phyloP scores from a whole-genome alignment of 1,140 invertebrate genomes.

The Hestina assimilis region DNA sequence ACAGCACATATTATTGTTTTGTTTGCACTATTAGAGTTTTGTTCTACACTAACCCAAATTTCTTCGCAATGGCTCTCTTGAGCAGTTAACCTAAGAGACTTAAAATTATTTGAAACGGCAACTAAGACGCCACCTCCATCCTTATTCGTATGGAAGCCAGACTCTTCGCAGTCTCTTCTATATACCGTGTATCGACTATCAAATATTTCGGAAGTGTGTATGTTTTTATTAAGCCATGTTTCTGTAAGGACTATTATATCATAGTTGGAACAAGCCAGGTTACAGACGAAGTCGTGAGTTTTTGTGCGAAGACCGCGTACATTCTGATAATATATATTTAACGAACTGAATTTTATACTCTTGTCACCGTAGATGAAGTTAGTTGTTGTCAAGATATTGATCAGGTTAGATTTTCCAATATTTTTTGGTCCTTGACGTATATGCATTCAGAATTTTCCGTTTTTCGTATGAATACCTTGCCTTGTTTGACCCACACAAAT shows the following conservation, averaged over 20 bases:
- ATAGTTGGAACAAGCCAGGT: background rate
- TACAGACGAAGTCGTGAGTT: background rate
- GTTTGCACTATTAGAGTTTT: no score
- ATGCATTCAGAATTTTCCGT: conserved; percentile 13
- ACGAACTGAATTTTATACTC: background rate
- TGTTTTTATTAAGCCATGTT: background rate
- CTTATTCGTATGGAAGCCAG: no score
- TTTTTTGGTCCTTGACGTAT: no score
- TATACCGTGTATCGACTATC: background rate
- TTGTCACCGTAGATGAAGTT: background rate
- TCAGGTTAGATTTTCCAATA: no score
- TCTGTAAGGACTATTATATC: background rate
- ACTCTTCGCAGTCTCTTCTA: conserved; percentile 23
- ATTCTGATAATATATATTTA: conserved; percentile 2
- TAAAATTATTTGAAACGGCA: no score
- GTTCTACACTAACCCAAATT: no score
- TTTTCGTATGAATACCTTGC: conserved; percentile 1
- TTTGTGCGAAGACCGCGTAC: background rate
- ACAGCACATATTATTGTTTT: no score
- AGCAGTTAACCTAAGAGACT: no score
- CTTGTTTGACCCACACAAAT: background rate
- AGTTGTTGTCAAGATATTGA: no score
- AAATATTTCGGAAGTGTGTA: background rate
- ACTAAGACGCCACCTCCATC: no score
- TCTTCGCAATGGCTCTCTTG: no score